phyloP scores from a whole-genome alignment of 2,888 invertebrate genomes.

The Nephrotoma appendiculata region DNA sequence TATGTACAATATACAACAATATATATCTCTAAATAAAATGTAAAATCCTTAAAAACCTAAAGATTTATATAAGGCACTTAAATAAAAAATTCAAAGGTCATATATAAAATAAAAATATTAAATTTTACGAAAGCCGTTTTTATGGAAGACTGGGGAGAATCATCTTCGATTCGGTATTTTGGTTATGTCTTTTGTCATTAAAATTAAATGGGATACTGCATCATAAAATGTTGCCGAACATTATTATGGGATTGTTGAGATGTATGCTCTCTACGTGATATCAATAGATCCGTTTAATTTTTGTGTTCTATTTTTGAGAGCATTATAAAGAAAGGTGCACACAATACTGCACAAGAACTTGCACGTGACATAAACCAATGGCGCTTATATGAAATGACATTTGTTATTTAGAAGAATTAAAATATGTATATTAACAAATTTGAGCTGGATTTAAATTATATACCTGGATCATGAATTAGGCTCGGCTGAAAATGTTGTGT shows the following conservation, averaged over 20 bases:
- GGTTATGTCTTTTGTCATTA: neutral
- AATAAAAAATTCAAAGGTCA: neutral
- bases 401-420: too few species aligned
- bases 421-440: too few species aligned
- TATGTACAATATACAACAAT: neutral
- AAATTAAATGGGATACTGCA: neutral
- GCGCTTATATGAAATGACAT: too few species aligned
- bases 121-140: neutral
- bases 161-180: neutral
- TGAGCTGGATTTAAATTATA: too few species aligned
- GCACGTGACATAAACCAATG: too few species aligned
- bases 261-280: neutral
- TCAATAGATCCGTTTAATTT: neutral
- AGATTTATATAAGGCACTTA: neutral
- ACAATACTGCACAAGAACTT: too few species aligned
- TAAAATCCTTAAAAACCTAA: neutral
- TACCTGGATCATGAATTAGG: too few species aligned
- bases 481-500: too few species aligned
- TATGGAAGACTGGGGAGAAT: neutral
- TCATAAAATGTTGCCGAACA: neutral
- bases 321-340: too few species aligned
- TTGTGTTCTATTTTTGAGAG: neutral
- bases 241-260: neutral
- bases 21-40: neutral
- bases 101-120: neutral